Percentiles rank a stretch among this genome's conserved stretches.
phyloP scores from a whole-genome alignment of 2,797 vertebrate genomes.

The Crenichthys baileyi region DNA sequence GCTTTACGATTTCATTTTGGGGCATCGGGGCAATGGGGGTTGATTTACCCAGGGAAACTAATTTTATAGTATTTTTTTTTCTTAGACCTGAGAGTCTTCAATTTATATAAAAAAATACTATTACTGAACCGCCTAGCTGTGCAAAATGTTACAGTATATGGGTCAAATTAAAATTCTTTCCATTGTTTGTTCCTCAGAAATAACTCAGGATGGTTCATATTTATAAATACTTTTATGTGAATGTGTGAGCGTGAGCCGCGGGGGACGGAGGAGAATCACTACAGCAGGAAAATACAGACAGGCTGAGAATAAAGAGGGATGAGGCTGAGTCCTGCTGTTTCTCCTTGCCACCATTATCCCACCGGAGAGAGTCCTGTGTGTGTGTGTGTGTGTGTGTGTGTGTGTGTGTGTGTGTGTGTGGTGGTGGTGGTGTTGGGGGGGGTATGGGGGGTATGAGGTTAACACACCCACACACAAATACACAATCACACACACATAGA shows the following conservation, averaged over 20 bases:
- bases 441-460: conserved; percentile 44
- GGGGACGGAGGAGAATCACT: conserved; percentile 53
- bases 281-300: conserved; percentile 9
- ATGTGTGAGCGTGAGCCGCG: conserved; percentile 18
- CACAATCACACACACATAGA: conserved; percentile 12
- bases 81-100: not conserved
- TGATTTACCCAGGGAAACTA: no score
- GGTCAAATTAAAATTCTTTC: not conserved
- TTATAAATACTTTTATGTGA: conserved; percentile 3
- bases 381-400: no score
- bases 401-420: no score
- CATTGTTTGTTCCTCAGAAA: not conserved
- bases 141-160: not conserved
- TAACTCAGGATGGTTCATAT: not conserved
- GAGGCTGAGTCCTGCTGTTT: conserved; percentile 70
- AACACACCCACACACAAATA: not conserved
- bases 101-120: not conserved
- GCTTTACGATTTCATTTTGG: not conserved
- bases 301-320: conserved; percentile 72
- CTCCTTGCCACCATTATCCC: conserved; percentile 70
- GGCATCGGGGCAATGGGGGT: not conserved
- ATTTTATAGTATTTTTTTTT: not conserved
- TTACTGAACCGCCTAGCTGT: not conserved
- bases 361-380: conserved; percentile 71
- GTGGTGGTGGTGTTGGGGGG: not conserved